Base-by-base conservation (phyloP, 2,888 invertebrate species). In the Andricus curvator region DNA sequence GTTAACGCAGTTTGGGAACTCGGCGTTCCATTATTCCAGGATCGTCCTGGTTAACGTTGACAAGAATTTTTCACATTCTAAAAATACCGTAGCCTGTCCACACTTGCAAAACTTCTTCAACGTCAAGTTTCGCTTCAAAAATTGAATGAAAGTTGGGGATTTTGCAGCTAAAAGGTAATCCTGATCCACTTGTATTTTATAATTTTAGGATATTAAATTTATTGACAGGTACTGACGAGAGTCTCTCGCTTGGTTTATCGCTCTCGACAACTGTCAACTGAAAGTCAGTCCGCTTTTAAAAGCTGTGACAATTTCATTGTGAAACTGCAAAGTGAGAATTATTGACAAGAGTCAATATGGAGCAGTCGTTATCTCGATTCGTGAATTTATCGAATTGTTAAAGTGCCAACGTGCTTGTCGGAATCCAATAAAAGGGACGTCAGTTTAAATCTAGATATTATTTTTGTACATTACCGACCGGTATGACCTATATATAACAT, bases 1-100 rank as follows among this genome's bases (percentile, higher is more conserved):
- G 78, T 87, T 86, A 87, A 85, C 84, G 85, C 84, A 82, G 80
- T 86, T 83, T 83, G 82, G 81, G 82, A 84, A 85, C 86, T 84
- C 85, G 86, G 86, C 88, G 87, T 88, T 88, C 87, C 84, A 87
- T 88, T 87, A 88, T 88, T 87, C 82, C 80, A 79, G 80, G 81
- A 60, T 80, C 64, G 77, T n/a, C 22, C 29, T n/a, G 22, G 15
- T 25, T 33, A 33, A 56, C 41, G 15, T n/a, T 51, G 56, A 56
- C 67, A 67, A 67, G 41, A 37, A 67, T 37, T 67, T 11, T 37
- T n/a, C 1, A 33, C 29, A 65, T 65, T 65, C 66, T 9, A 17
- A 65, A 37, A 65, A 37, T 37, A 37, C 33, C 15, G 1, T 37
- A 37, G 37, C 37, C 37, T 6, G 17, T 76, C 74, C 80, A 76